phyloP scores from a whole-genome alignment of 2,797 vertebrate genomes.

The Pitangus sulphuratus region DNA sequence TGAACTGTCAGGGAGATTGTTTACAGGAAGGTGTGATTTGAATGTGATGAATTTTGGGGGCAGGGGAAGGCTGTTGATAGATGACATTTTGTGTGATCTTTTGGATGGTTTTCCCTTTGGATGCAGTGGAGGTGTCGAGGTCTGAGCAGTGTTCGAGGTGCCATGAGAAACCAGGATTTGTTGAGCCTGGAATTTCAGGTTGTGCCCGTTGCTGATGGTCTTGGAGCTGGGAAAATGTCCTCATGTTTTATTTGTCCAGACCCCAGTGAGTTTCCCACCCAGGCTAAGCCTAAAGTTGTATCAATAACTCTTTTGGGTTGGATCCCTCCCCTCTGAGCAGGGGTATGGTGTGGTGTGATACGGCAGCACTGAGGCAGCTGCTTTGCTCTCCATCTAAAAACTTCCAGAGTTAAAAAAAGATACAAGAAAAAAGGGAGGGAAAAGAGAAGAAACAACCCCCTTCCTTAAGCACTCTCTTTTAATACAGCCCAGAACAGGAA shows the following conservation, averaged over 20 bases:
- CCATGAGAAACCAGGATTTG: rapidly evolving
- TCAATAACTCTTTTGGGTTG: background rate
- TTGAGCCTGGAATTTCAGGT: background rate
- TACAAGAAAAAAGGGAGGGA: background rate
- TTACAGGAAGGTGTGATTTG: background rate
- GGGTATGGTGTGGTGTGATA: background rate
- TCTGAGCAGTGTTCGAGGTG: rapidly evolving
- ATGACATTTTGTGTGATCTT: background rate
- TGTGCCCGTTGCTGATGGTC: background rate
- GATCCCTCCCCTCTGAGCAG: background rate
- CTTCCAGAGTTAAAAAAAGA: background rate
- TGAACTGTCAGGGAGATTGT: background rate
- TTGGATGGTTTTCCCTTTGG: background rate
- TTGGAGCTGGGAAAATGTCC: background rate
- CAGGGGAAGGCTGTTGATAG: background rate
- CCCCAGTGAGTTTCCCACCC: background rate
- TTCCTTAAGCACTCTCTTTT: background rate
- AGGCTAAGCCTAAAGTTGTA: background rate
- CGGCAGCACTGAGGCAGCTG: background rate
- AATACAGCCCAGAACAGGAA: constrained; percentile 46
- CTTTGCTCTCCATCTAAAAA: background rate
- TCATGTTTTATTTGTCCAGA: background rate
- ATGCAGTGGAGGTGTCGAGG: background rate
- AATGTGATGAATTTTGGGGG: background rate
- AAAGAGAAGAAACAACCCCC: background rate